phyloP scores from a whole-genome alignment of 2,888 invertebrate genomes.

The Tuberolachnus salignus region DNA sequence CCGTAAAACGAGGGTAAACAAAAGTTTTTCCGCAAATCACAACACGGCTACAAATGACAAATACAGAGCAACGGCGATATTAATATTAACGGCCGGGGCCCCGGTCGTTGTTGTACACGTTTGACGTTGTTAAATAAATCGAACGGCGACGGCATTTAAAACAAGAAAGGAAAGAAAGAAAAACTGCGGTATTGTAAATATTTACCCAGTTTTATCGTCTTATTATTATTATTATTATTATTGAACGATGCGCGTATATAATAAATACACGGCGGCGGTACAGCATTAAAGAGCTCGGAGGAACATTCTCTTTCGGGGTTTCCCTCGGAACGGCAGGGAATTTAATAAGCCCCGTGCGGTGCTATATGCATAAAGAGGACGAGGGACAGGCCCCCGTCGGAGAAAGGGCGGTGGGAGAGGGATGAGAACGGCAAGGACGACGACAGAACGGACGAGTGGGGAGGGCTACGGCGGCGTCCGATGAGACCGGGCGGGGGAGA shows the following conservation, averaged over 20 bases:
- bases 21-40: constrained; percentile 18
- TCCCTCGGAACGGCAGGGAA: background rate
- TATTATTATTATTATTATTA: background rate
- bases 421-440: background rate
- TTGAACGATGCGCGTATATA: background rate
- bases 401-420: background rate
- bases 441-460: no score
- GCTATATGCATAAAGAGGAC: background rate
- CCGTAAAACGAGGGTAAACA: constrained; percentile 4
- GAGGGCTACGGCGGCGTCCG: no score
- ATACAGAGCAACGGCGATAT: background rate
- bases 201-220: constrained; percentile 28
- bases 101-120: background rate
- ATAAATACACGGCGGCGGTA: no score
- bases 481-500: no score
- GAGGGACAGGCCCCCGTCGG: background rate
- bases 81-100: no score
- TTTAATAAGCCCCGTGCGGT: background rate
- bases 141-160: background rate
- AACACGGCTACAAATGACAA: background rate
- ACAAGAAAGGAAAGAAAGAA: background rate
- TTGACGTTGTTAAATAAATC: constrained; percentile 1
- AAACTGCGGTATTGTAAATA: background rate
- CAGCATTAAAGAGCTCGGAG: background rate
- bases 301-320: constrained; percentile 6